Evolutionary conservation across 1,140 invertebrate species (phyloP).

Genomic region (Drosophila setifemur): DNA sequence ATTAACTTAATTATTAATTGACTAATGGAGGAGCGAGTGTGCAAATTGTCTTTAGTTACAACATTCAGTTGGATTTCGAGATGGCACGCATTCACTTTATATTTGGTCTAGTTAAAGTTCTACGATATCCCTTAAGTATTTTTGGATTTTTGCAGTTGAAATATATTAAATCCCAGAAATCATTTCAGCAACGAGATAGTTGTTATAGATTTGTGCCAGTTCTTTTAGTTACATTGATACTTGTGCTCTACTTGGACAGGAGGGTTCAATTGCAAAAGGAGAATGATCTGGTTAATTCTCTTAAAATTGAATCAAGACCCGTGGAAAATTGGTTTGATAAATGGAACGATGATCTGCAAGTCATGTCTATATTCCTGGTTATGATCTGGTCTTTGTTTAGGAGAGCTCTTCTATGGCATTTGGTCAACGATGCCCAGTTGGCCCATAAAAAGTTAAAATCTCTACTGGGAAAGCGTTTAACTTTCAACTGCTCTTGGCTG

Average conservation of each 20-base stretch:
- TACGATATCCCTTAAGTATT: conserved; percentile 8
- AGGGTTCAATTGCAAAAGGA: background rate
- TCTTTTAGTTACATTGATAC: background rate
- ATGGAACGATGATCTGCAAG: background rate
- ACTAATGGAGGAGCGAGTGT: background rate
- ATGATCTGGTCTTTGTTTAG: background rate
- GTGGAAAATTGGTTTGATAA: background rate
- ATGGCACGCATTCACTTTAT: conserved; percentile 40
- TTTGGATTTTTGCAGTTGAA: conserved; percentile 31
- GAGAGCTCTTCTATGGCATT: conserved; percentile 1
- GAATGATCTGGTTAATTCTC: background rate
- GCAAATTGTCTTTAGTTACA: background rate
- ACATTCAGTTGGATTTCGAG: conserved; percentile 20
- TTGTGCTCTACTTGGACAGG: background rate
- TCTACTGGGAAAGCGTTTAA: conserved; percentile 3
- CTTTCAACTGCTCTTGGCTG: conserved; percentile 9
- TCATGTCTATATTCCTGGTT: background rate
- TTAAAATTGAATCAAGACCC: background rate
- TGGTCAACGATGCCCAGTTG: conserved; percentile 31
- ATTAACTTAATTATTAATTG: conserved; percentile 13
- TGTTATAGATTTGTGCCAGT: background rate
- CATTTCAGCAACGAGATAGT: background rate
- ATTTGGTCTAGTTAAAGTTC: conserved; percentile 6
- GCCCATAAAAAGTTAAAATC: conserved; percentile 6
- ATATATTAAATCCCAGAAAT: conserved; percentile 14